Conservation (phyloP, 2,113 vertebrate species). For the Ciconia stormi region DNA sequence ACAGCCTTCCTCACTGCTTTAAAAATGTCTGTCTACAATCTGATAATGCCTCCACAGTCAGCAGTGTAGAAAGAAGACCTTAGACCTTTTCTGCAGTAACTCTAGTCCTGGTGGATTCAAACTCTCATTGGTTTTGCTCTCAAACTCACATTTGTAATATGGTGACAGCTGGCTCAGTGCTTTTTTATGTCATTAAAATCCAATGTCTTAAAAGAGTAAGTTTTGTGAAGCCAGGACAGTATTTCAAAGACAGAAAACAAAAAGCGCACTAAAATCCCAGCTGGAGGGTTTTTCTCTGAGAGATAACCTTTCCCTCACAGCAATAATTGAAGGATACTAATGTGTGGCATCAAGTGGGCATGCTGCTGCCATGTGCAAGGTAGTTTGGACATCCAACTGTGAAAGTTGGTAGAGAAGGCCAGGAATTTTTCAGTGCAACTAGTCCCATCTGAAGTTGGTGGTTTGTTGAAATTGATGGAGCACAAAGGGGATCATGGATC, state of each 20-base stretch:
- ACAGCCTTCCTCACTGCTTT: not conserved
- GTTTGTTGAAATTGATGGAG: not conserved
- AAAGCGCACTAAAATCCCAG: not conserved
- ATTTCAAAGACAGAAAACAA: not conserved
- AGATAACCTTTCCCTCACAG: not conserved
- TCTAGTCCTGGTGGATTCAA: slow-evolving; percentile 39
- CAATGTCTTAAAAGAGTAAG: slow-evolving; percentile 34
- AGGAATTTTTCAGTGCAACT: not conserved
- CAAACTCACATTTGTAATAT: slow-evolving; percentile 54
- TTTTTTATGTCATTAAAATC: slow-evolving; percentile 59
- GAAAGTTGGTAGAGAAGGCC: not conserved
- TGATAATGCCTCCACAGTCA: slow-evolving; percentile 15
- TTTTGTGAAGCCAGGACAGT: not conserved
- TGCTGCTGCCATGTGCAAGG: not conserved
- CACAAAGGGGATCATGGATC: not conserved
- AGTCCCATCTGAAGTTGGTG: not conserved
- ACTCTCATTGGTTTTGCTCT: slow-evolving; percentile 51
- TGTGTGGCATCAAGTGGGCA: not conserved
- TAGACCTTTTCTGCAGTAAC: slow-evolving; percentile 52
- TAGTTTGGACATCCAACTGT: not conserved
- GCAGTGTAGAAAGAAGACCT: slow-evolving; percentile 11
- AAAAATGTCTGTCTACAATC: not conserved
- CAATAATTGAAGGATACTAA: not conserved
- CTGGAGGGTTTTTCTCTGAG: not conserved
- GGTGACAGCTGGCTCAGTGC: slow-evolving; percentile 49